Evolutionary conservation across 1,140 invertebrate species (phyloP), one percentile per base, ranked within the genome.

Genomic region (Hyposmocoma kahamanoa): DNA sequence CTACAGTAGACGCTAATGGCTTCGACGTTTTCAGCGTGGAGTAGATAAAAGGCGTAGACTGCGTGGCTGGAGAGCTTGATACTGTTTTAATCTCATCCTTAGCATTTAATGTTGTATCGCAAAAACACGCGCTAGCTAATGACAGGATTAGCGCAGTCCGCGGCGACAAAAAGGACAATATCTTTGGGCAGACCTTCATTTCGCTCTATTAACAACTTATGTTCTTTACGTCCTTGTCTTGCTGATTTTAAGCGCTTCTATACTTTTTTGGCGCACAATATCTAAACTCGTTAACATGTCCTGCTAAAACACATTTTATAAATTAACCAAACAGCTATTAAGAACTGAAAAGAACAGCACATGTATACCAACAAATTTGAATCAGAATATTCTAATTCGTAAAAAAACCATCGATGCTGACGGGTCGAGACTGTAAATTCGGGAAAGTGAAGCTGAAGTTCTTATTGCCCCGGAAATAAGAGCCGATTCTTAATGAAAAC

Each of bases 1-100:
- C 53, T 59, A 58, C 56, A 47, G 66, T 74, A 44, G 59, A 57
- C 51, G 55, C 49, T 72, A 66, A 67, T 71, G 53, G 69, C 51
- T 72, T 59, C 38, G 49, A 47, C 42, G 50, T 70, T 22, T 56
- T 46, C 43, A 57, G 65, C 53, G 60, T 67, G 19, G 63, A 53
- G 15, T 15, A 49, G 47, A 55, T 57, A 56, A 67, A 48, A 49
- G 60, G 62, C 18, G 58, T 57, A 45, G 67, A 47, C 43, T 47
- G 24, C 13, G 62, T 41, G 18, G 44, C 34, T 51, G 43, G 38
- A 19, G 62, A 47, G 56, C 51, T 67, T 42, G 56, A 55, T 53
- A 46, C 34, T 18, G 51, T 45, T 74, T 63, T 62, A 50, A 64
- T 59, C 42, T 58, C 59, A 18, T 62, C 59, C 22, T 67, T 67